Evolutionary conservation across 2,113 vertebrate species (phyloP), one percentile per base, ranked within the genome.

Genomic region (Chrysemys picta): DNA sequence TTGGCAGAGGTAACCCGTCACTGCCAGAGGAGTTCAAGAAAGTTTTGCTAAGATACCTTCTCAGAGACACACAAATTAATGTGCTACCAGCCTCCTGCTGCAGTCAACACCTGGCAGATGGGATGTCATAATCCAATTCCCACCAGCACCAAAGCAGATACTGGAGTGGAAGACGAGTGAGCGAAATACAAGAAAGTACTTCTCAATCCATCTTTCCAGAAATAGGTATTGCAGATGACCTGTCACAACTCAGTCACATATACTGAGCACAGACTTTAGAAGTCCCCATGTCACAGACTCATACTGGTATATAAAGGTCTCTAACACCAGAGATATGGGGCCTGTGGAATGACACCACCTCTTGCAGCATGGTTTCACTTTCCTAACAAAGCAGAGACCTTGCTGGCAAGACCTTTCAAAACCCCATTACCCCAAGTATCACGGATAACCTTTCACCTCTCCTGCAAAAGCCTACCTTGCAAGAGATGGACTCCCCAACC

Each of bases 261-360:
- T 17, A 29, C 5, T 6, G 25, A 50, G 35, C 0, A 10, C 4
- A 83, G 29, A 80, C 11, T 2, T 0, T 76, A 12, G 31, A 80
- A 72, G 14, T 31, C 49, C 31, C 24, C 17, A 38, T 25, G 29
- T 42, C 52, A 38, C 57, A 16, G 35, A 38, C 8, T 45, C 10
- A 5, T 25, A 35, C 22, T 3, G 38, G 14, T 10, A 45, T 27
- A 65, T 9, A 19, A 82, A 65, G 27, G 9, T 76, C 10, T 76
- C 19, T 25, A 76, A 76, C 38, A 17, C 35, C 19, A 75, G 4
- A 8, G 14, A 19, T 45, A 80, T 14, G 5, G 19, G 38, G 10
- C 22, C 21, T 75, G 38, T 21, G 50, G 45, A 47, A 10, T 4
- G 14, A 82, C 69, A 80, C 24, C 17, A 47, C 29, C 2, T 8